Base-by-base conservation (phyloP, 1,140 invertebrate species). In the Tetragonula clypearis region DNA sequence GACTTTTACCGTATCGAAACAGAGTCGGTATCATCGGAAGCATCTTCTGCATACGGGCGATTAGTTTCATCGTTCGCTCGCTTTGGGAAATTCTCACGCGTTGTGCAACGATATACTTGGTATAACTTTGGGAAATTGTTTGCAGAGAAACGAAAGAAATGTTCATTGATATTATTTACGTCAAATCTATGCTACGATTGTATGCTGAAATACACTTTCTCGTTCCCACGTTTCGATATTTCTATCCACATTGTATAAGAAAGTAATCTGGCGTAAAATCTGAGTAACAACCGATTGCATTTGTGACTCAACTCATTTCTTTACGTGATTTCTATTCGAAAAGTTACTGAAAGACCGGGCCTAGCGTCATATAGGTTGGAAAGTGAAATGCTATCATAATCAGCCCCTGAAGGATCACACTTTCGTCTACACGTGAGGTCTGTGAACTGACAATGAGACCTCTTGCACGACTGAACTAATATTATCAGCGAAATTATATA, bases 1-100 rank as follows among this genome's bases (percentile, higher is more conserved):
- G 65, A 77, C 75, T 77, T 77, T 65, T 65, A 49, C 35, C 11
- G 35, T 55, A 56, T 30, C n/a, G 17, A 17, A 77, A 77, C 35
- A 8, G 11, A 21, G 9, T 41, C 2, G 56, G 15, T 77, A 49
- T 77, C 62, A 26, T 65, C 26, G 14, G 14, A n/a, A 78, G 23
- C 1, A 78, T 62, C 35, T 49, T 77, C 58, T 26, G 0, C 4
- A 11, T n/a, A 12, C 30, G 53, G 41, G 41, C 30, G 41, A 19
- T 30, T 14, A 21, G 11, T 19, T 19, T 3, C 11, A 56, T 74
- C n/a, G 26, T 30, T 56, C n/a, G 14, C 26, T 41, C 41, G 30
- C 30, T 26, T 55, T 53, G 71, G 23, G 12, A 56, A 75, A 30
- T 75, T 75, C 73, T 56, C 71, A 73, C 15, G 23, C 8, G 12